These are phyloP conservation scores for Mastigias papua DNA, from an alignment of 30 jellyfish, hydroid and myxozoan genomes.

Conservation along the genomic window DNA sequence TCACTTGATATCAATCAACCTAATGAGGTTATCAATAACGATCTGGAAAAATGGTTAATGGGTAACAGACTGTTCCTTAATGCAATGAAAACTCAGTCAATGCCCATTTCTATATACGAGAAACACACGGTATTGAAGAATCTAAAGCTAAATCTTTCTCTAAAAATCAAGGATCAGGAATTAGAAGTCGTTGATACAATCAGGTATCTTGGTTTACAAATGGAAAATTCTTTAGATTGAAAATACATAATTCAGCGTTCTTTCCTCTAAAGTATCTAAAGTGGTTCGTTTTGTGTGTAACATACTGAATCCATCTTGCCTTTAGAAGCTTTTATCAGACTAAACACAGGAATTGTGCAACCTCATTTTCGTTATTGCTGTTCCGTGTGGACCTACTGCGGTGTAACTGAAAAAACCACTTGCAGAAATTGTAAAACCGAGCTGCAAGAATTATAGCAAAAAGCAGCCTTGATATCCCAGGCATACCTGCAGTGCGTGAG, in stretches of 20 bases:
- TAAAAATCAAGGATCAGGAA: too few relatives aligned
- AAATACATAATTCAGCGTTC: neutral
- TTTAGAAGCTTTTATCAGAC: neutral
- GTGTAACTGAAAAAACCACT: conserved; percentile 16
- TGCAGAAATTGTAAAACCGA: conserved; percentile 30
- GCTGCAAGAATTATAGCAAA: conserved; percentile 17
- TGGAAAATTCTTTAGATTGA: neutral
- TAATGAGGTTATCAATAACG: too few relatives aligned
- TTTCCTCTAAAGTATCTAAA: neutral
- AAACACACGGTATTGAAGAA: neutral
- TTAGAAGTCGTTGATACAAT: too few relatives aligned
- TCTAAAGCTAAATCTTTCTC: too few relatives aligned
- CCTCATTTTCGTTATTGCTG: neutral
- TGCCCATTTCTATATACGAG: neutral
- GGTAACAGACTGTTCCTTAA: neutral
- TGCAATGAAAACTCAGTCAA: neutral
- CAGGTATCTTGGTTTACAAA: too few relatives aligned
- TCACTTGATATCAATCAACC: too few relatives aligned
- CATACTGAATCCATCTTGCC: neutral
- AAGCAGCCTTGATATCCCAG: conserved; percentile 21
- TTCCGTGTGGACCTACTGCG: conserved; percentile 52
- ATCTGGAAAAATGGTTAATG: neutral
- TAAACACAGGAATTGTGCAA: neutral
- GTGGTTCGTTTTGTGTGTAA: neutral
- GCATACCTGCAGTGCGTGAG: neutral